Percentiles rank a stretch among this genome's conserved stretches.
These are phyloP conservation scores for Chanos chanos DNA, from an alignment of 2,797 vertebrate genomes.

Conservation along the genomic window DNA sequence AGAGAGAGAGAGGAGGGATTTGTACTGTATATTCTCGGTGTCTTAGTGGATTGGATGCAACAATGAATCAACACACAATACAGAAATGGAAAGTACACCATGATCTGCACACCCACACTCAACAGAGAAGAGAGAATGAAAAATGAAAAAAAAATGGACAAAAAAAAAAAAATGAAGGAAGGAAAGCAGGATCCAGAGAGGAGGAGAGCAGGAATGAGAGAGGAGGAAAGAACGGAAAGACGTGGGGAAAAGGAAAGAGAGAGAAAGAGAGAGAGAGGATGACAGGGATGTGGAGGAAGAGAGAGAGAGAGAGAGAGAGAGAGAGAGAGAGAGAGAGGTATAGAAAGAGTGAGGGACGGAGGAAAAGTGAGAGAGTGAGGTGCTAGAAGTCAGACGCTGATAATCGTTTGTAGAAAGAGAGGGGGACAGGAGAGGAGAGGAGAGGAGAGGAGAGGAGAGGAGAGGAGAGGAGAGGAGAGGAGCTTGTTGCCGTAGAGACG, in stretches of 20 bases:
- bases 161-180: conserved; percentile 19
- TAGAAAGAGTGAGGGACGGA: conserved; percentile 1
- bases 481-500: conserved; percentile 67
- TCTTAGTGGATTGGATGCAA: conserved; percentile 72
- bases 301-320: neutral
- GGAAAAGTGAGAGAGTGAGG: neutral
- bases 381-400: conserved; percentile 28
- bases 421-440: conserved; percentile 8
- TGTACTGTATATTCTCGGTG: conserved; percentile 64
- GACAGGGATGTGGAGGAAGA: neutral
- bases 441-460: neutral
- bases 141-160: conserved; percentile 12
- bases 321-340: conserved; percentile 8
- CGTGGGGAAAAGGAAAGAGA: neutral
- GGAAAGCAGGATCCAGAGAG: conserved; percentile 6
- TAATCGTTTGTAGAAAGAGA: conserved; percentile 37
- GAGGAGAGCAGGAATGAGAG: conserved; percentile 8
- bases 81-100: conserved; percentile 72
- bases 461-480: conserved; percentile 21
- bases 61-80: conserved; percentile 69
- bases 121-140: conserved; percentile 18
- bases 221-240: conserved; percentile 3
- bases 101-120: conserved; percentile 68
- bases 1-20: conserved; percentile 44
- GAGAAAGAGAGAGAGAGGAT: conserved; percentile 43